These are phyloP conservation scores for Lophotriccus pileatus DNA, from an alignment of 2,797 vertebrate species.

Conservation along the genomic window DNA sequence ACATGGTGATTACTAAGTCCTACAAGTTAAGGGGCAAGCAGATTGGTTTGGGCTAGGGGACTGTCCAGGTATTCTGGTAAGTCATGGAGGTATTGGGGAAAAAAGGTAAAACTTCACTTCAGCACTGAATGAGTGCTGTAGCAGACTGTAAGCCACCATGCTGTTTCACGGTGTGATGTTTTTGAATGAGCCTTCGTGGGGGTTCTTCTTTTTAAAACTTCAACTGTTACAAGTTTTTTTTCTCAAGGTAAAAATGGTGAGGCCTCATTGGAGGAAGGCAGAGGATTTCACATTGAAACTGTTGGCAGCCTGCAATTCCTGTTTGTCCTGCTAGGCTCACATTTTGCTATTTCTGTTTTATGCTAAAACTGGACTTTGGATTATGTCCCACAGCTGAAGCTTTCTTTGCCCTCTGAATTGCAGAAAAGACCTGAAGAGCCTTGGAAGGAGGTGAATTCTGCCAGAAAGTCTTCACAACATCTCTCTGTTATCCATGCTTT, in stretches of 20 bases:
- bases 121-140: not conserved
- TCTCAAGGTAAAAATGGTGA: not conserved
- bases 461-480: not conserved
- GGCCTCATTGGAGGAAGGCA: not conserved
- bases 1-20: not conserved
- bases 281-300: not conserved
- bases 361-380: not conserved
- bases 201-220: not conserved
- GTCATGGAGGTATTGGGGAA: fast-evolving
- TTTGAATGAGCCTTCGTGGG: not conserved
- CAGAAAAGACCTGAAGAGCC: not conserved
- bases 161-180: not conserved
- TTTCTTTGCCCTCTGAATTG: not conserved
- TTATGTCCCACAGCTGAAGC: not conserved
- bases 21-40: not conserved
- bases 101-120: not conserved
- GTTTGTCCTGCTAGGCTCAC: not conserved
- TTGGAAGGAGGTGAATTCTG: not conserved
- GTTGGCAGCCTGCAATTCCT: not conserved
- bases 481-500: not conserved
- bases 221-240: not conserved
- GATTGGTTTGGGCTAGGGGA: not conserved
- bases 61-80: not conserved
- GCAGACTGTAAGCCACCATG: not conserved
- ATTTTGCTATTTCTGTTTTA: not conserved